Conservation (phyloP, 2,113 vertebrate species). For the Ia io region DNA sequence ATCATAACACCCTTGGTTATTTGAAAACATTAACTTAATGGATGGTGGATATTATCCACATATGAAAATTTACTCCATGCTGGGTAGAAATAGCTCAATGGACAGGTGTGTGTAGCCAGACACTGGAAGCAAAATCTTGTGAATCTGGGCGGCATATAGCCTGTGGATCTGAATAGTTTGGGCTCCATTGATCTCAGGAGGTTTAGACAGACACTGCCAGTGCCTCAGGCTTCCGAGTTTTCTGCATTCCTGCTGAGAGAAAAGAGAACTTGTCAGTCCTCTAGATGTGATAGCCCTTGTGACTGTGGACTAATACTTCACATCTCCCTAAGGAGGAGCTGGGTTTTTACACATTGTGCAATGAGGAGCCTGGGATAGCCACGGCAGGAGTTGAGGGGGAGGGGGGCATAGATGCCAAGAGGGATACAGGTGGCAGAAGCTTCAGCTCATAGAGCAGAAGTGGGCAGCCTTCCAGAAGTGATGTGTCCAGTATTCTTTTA, state of each 20-base stretch:
- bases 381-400: background rate
- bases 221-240: background rate
- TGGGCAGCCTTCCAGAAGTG: conserved; percentile 44
- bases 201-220: background rate
- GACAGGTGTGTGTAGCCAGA: background rate
- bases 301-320: background rate
- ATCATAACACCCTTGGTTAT: background rate
- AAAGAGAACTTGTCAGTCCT: background rate
- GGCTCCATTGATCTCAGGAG: background rate
- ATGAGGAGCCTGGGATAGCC: background rate
- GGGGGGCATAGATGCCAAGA: background rate
- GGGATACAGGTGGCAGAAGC: conserved; percentile 40
- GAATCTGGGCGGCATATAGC: background rate
- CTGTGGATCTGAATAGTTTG: background rate
- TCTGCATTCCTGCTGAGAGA: background rate
- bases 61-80: background rate
- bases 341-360: background rate
- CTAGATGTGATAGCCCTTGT: background rate
- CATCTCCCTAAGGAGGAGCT: background rate
- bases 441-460: background rate
- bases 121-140: background rate
- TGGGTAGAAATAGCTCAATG: background rate
- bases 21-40: background rate
- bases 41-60: background rate
- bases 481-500: background rate